A percentile compares a stretch with the other conserved stretches of the same genome.
phyloP scores from a whole-genome alignment of 53 echinoderm and acorn worm genomes.

The Hippasteria phrygiana region DNA sequence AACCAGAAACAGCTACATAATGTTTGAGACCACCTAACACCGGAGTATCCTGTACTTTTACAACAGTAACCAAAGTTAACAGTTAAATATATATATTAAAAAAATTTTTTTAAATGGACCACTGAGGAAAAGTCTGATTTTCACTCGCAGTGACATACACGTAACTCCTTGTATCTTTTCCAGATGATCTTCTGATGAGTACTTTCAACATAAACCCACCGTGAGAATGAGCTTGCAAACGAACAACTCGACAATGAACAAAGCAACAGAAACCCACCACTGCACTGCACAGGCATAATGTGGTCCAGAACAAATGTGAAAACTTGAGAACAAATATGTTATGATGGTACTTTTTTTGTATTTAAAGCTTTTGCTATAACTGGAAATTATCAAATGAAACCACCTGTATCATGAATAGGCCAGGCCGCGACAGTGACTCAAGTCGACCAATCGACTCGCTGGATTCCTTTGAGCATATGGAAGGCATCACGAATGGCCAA shows the following conservation, averaged over 20 bases:
- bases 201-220: background rate
- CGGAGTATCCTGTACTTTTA: no score
- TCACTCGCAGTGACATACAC: background rate
- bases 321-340: background rate
- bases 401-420: slow-evolving; percentile 21
- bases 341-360: background rate
- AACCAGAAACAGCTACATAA: no score
- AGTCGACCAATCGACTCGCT: slow-evolving; percentile 28
- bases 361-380: background rate
- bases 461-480: slow-evolving; percentile 59
- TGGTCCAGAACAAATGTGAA: background rate
- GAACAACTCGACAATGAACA: background rate
- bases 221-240: background rate
- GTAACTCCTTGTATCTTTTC: background rate
- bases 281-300: background rate
- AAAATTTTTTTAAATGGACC: no score
- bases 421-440: background rate
- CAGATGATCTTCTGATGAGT: background rate
- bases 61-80: no score
- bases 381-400: slow-evolving; percentile 5
- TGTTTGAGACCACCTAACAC: no score
- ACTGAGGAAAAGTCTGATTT: background rate
- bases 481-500: slow-evolving; percentile 56
- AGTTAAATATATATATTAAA: no score
- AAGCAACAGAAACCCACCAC: background rate